phyloP scores from a whole-genome alignment of 2,797 vertebrate species.

The Podarcis siculus region DNA sequence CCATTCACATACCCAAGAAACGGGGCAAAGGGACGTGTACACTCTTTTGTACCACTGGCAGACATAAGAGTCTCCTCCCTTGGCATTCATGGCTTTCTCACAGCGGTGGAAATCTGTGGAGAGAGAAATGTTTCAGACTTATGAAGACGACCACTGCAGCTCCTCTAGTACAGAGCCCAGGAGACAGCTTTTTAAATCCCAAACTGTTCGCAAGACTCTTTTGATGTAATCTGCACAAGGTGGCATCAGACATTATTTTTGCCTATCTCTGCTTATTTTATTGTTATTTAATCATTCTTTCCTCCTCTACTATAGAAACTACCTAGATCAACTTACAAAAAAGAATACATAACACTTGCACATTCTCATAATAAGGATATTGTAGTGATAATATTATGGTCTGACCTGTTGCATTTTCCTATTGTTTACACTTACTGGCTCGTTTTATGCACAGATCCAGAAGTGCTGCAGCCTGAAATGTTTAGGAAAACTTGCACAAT shows the following conservation, averaged over 20 bases:
- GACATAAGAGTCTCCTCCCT: conserved; percentile 81
- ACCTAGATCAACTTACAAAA: too few relatives aligned
- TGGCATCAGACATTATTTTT: neutral
- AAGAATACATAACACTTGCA: too few relatives aligned
- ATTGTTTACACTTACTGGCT: too few relatives aligned
- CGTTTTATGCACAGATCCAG: too few relatives aligned
- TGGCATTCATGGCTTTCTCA: conserved; percentile 84
- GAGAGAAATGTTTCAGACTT: neutral
- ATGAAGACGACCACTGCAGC: neutral
- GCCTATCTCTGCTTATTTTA: too few relatives aligned
- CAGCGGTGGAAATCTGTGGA: conserved; percentile 87
- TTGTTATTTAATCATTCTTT: too few relatives aligned
- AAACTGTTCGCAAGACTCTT: neutral
- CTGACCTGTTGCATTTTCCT: too few relatives aligned
- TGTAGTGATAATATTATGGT: too few relatives aligned
- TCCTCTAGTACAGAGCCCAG: neutral
- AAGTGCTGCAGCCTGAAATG: neutral
- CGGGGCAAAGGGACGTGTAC: conserved; percentile 87
- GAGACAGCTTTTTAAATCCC: neutral
- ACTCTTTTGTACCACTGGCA: conserved; percentile 90
- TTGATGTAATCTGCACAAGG: too few relatives aligned
- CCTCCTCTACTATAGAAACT: too few relatives aligned
- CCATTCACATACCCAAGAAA: conserved; percentile 82
- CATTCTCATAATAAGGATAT: too few relatives aligned
- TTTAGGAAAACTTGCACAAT: neutral